Conservation (phyloP, 30 jellyfish, hydroid and myxozoan genomes). For the Aurelia coerulea region DNA sequence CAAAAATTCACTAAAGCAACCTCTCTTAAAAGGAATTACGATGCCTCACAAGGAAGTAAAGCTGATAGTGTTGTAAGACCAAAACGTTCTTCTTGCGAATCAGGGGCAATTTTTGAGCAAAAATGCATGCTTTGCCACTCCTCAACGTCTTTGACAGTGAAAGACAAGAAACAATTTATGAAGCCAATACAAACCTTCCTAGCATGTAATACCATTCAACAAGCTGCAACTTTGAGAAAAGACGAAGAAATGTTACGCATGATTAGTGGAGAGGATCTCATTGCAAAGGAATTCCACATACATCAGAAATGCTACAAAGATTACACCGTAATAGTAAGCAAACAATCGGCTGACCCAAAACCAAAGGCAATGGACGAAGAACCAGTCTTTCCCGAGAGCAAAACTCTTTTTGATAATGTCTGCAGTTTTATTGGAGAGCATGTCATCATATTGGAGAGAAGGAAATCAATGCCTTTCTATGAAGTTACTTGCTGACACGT, state of each 20-base stretch:
- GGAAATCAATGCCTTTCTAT: conserved; percentile 43
- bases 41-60: conserved; percentile 20
- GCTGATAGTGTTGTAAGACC: conserved; percentile 17
- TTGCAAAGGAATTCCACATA: conserved; percentile 38
- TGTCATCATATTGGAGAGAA: background rate
- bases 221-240: conserved; percentile 39
- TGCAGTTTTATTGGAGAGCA: conserved; percentile 25
- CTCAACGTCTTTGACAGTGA: conserved; percentile 9
- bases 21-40: conserved; percentile 20
- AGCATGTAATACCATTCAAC: conserved; percentile 27
- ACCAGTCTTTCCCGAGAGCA: background rate
- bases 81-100: conserved; percentile 17
- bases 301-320: conserved; percentile 43
- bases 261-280: conserved; percentile 34
- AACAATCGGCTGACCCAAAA: background rate
- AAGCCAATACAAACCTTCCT: conserved; percentile 40
- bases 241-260: conserved; percentile 38
- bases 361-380: conserved; percentile 10
- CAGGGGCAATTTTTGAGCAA: conserved; percentile 10
- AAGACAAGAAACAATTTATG: conserved; percentile 31
- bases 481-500: conserved; percentile 34
- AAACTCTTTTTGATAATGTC: conserved; percentile 28
- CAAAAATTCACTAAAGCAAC: conserved; percentile 26
- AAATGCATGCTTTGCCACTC: conserved; percentile 20
- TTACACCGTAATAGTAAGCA: conserved; percentile 32